These are phyloP conservation scores for Malurus elegans DNA, from an alignment of 2,113 vertebrate genomes.

Conservation along the genomic window DNA sequence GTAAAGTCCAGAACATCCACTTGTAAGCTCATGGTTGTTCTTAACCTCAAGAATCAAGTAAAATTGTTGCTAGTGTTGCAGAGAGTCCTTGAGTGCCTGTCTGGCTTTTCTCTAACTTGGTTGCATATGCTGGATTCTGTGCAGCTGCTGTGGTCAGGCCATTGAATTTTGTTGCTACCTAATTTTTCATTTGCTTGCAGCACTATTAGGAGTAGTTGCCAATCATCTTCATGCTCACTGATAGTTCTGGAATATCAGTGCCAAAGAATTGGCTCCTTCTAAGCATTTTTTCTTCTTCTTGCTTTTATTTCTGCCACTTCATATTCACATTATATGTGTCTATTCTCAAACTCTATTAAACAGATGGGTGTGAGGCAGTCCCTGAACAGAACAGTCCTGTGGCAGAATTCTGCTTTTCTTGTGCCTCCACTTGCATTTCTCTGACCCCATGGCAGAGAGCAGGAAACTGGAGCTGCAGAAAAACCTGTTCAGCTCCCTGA, in stretches of 20 bases:
- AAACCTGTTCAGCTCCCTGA: neutral
- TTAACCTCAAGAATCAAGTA: neutral
- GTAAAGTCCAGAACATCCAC: neutral
- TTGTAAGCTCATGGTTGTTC: neutral
- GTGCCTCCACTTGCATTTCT: neutral
- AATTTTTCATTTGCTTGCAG: neutral
- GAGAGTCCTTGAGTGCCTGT: neutral
- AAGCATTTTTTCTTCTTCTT: neutral
- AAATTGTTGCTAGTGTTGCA: neutral
- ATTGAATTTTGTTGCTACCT: neutral
- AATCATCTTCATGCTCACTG: neutral
- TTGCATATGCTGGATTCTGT: neutral
- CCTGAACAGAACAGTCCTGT: neutral
- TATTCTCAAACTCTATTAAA: neutral
- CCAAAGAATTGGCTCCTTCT: neutral
- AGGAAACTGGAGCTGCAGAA: neutral
- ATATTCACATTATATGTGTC: neutral
- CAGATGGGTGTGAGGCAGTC: neutral
- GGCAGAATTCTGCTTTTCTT: neutral
- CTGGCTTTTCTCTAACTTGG: neutral
- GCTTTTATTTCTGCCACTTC: neutral
- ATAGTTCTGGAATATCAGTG: neutral
- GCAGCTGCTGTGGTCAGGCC: neutral
- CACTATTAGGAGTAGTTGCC: neutral
- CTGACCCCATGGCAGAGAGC: neutral